Conservation (phyloP, 1,140 invertebrate species). For the Reticulitermes speratus region DNA sequence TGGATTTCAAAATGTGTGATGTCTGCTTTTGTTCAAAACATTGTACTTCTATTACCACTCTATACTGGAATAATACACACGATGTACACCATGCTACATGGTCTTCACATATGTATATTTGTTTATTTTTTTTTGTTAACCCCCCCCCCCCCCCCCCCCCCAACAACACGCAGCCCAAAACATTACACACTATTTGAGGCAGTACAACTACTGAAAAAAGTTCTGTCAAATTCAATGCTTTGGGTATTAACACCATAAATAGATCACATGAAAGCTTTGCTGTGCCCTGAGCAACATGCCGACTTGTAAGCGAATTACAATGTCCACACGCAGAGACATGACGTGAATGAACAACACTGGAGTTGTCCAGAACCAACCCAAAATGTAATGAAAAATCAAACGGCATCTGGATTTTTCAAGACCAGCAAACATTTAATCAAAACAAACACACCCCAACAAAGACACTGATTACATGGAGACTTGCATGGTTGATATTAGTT, state of each 20-base stretch:
- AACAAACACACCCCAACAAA: constrained; percentile 28
- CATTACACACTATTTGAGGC: not conserved
- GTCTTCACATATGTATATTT: not conserved
- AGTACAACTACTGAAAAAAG: not conserved
- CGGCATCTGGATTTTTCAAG: not conserved
- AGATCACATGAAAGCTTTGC: constrained; percentile 34
- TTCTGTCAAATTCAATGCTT: not conserved
- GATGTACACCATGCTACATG: constrained; percentile 18
- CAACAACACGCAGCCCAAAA: not conserved
- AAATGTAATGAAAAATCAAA: constrained; percentile 20
- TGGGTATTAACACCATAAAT: constrained; percentile 22
- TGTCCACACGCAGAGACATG: constrained; percentile 19
- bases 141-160: not conserved
- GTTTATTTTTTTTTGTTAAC: not conserved
- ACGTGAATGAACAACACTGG: not conserved
- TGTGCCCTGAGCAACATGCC: constrained; percentile 32
- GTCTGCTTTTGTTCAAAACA: not conserved
- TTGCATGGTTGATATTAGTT: constrained; percentile 34
- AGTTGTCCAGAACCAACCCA: constrained; percentile 22
- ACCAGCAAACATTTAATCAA: constrained; percentile 26
- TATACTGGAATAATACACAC: constrained; percentile 7
- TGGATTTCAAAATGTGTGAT: constrained; percentile 33
- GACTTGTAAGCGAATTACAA: constrained; percentile 28
- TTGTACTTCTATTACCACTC: constrained; percentile 26
- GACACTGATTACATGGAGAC: constrained; percentile 23